These are phyloP conservation scores for Diplodus sargus DNA, from an alignment of 2,797 vertebrate genomes.

Conservation along the genomic window DNA sequence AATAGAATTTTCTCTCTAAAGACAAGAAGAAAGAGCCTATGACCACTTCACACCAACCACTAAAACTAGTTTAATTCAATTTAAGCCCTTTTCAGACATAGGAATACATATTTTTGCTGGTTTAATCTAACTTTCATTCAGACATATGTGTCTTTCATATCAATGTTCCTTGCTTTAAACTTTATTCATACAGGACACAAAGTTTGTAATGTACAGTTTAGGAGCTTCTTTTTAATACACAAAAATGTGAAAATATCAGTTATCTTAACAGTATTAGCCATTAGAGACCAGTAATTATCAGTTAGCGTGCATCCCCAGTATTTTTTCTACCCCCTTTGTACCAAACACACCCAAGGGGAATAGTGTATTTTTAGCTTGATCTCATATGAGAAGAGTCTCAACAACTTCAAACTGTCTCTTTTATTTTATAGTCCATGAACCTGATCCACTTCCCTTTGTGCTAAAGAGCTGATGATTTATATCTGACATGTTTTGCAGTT, in stretches of 20 bases:
- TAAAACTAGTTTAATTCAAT: not conserved
- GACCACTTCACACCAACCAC: not conserved
- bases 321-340: not conserved
- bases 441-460: not conserved
- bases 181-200: not conserved
- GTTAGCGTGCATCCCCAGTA: no score
- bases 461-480: not conserved
- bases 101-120: not conserved
- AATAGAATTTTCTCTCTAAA: constrained; percentile 8
- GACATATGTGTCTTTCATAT: not conserved
- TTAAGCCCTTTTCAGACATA: not conserved
- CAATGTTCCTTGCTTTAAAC: not conserved
- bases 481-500: not conserved
- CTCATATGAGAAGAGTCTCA: not conserved
- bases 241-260: no score
- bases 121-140: not conserved
- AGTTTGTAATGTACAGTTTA: no score
- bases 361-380: not conserved
- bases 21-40: not conserved
- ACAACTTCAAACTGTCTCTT: not conserved
- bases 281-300: not conserved
- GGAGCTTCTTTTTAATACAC: no score
- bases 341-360: not conserved
- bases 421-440: not conserved
- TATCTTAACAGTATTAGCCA: no score